These are phyloP conservation scores for Andrena hattorfiana DNA, from an alignment of 2,888 invertebrate species.

Conservation along the genomic window DNA sequence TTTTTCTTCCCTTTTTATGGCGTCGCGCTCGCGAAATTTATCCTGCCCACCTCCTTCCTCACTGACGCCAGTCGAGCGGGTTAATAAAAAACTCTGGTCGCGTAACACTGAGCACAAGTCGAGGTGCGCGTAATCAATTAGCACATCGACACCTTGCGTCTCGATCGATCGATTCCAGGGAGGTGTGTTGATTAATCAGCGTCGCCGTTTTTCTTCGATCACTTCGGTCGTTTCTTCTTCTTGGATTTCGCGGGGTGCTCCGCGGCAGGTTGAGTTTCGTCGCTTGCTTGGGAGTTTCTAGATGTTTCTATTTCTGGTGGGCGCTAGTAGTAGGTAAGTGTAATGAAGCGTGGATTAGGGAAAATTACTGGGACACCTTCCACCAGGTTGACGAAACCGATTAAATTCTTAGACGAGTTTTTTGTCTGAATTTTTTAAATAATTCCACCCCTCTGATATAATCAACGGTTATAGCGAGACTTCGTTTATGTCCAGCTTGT, in stretches of 20 bases:
- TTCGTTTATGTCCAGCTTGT: conserved; percentile 57
- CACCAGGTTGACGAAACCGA: conserved; percentile 34
- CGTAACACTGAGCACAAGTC: conserved; percentile 4
- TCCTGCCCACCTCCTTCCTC: conserved; percentile 9
- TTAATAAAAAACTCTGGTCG: conserved; percentile 33
- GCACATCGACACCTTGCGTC: conserved; percentile 43
- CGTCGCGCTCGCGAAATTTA: conserved; percentile 33
- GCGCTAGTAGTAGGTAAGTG: no score
- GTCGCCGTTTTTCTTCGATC: neutral
- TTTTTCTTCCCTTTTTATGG: conserved; percentile 10
- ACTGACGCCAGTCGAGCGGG: neutral
- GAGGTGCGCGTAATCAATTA: conserved; percentile 37
- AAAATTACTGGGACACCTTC: conserved; percentile 6
- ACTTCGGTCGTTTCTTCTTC: no score
- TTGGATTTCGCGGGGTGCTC: no score
- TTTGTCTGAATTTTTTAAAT: conserved; percentile 67
- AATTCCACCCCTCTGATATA: conserved; percentile 63
- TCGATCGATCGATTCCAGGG: conserved; percentile 2
- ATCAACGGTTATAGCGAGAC: conserved; percentile 67
- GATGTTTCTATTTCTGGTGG: no score
- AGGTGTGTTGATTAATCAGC: neutral
- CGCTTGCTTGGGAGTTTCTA: no score
- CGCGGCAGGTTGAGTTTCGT: no score
- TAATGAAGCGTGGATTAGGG: conserved; percentile 15
- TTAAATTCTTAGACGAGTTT: conserved; percentile 60